Percentiles rank a stretch among this genome's conserved stretches.
phyloP scores from a whole-genome alignment of 2,113 vertebrate species.

The Zosterops japonicus region DNA sequence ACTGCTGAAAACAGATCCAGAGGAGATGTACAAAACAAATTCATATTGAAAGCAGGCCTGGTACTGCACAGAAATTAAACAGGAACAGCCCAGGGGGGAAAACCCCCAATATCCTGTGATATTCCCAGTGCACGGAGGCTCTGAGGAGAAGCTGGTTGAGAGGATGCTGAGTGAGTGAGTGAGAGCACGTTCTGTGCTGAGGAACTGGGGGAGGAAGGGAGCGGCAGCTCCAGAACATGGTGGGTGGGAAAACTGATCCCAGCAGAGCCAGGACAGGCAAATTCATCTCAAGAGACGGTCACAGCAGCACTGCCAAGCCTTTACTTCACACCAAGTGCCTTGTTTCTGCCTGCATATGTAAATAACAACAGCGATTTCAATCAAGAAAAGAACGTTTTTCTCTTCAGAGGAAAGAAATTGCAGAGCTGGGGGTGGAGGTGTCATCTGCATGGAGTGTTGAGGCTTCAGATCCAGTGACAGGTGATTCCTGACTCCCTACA shows the following conservation, averaged over 20 bases:
- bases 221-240: background rate
- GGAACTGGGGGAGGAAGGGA: background rate
- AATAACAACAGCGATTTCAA: background rate
- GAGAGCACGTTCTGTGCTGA: background rate
- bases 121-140: background rate
- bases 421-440: background rate
- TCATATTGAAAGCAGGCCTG: background rate
- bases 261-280: background rate
- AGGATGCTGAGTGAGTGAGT: background rate
- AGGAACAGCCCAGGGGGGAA: background rate
- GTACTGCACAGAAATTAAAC: background rate
- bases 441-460: background rate
- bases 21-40: background rate
- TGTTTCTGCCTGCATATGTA: background rate
- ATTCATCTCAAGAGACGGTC: background rate
- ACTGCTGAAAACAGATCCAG: background rate
- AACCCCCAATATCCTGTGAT: background rate
- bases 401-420: background rate
- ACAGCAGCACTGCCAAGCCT: background rate
- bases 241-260: background rate
- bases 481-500: background rate
- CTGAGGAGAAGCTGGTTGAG: background rate
- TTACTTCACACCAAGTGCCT: background rate
- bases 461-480: background rate
- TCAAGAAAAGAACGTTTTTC: background rate